Evolutionary conservation across 2,113 vertebrate species (phyloP), one percentile per base, ranked within the genome.

Genomic region (Sylvietta virens): DNA sequence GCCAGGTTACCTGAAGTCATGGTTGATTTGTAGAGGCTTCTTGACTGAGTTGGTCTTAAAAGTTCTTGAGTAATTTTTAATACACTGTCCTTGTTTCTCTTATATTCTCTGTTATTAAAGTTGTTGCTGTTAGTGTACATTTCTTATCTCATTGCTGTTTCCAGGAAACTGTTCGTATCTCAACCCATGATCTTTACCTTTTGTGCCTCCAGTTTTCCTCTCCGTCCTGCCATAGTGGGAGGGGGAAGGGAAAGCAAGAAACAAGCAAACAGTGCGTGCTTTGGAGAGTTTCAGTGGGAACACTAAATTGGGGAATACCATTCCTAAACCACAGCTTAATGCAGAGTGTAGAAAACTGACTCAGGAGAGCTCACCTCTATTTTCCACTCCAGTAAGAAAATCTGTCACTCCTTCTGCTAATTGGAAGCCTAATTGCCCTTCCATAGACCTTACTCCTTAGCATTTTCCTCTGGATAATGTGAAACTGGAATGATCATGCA

Each of bases 181-280:
- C 31, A 48, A 9, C 31, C 5, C 3, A 4, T 14, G 30, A 62
- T 61, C 31, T 69, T 62, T 28, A 54, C 31, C 8, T 48, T 42
- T 62, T 28, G 18, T 69, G 48, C 40, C 30, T 69, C 22, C 35
- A 48, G 1, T 62, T 69, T 48, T 76, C n/a, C 16, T 61, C 62
- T 69, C 48, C 35, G 48, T 77, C n/a, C 31, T 22, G 22, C 61
- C 12, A 5, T 10, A 33, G 17, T 15, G 47, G 26, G 8, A 35
- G 30, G 18, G 26, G 15, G 24, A 47, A 67, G 24, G 47, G 21
- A 54, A 66, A 85, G 42, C 15, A 50, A 66, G 60, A 57, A 74
- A 39, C 50, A 40, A 56, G 23, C 12, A 24, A 65, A 26, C 10
- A 15, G 30, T 4, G 0, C 0, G 0, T 37, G 42, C 8, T 82